phyloP scores from a whole-genome alignment of 1,140 invertebrate species.

The Elysia chlorotica region DNA sequence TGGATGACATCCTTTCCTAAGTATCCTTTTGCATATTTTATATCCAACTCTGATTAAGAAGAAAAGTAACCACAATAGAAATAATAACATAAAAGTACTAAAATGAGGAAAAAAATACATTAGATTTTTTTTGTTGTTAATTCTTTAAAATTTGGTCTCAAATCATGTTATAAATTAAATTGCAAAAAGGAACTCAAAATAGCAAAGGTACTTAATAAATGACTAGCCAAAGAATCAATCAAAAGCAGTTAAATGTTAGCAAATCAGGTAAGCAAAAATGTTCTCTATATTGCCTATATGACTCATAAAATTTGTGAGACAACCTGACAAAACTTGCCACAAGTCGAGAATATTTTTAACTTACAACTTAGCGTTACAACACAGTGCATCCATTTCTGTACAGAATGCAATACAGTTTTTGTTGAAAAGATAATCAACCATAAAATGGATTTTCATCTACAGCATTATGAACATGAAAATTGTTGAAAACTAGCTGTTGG shows the following conservation, averaged over 20 bases:
- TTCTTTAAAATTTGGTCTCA: not conserved
- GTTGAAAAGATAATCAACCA: too few relatives aligned
- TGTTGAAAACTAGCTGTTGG: too few relatives aligned
- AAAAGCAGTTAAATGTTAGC: not conserved
- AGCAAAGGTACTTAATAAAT: not conserved
- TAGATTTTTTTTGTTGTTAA: not conserved
- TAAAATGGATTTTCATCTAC: too few relatives aligned
- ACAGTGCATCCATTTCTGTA: too few relatives aligned
- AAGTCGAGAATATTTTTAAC: too few relatives aligned
- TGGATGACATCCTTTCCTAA: conserved; percentile 55
- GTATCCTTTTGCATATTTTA: conserved; percentile 54
- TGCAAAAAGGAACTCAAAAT: not conserved
- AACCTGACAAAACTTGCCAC: too few relatives aligned
- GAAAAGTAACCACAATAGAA: not conserved
- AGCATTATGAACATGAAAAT: too few relatives aligned
- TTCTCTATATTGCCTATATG: not conserved
- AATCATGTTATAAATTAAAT: too few relatives aligned
- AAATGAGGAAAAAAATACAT: not conserved
- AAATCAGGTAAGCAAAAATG: not conserved
- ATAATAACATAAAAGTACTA: not conserved
- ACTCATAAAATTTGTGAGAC: not conserved
- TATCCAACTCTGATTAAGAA: conserved; percentile 53
- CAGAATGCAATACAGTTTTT: too few relatives aligned
- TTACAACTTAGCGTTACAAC: too few relatives aligned
- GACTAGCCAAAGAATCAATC: not conserved